Evolutionary conservation across 2,888 invertebrate species (phyloP), one percentile per base, ranked within the genome.

Genomic region (Lithophane leautieri): DNA sequence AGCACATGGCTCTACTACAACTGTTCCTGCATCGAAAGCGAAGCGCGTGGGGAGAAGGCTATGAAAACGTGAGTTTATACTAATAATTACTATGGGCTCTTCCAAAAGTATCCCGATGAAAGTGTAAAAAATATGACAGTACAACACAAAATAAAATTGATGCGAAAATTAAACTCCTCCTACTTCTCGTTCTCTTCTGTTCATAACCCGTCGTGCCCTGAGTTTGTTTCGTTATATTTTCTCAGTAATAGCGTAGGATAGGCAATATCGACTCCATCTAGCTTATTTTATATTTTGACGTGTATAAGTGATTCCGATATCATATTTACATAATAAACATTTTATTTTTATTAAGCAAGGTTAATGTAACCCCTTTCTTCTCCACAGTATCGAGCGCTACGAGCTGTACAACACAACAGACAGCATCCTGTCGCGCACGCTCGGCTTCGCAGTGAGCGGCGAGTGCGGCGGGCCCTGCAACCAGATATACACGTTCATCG

Each of bases 381-480:
- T 19, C n/a, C 42, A 3, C 90, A 95, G 95, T 0, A 78, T 94
- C 25, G 87, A 90, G 54, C 93, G 91, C 4, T 94, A 91, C 92
- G 76, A 78, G 3, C 66, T 91, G 2, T 76, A 80, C 78, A 91
- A 91, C 82, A 54, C 66, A 0, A 72, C 86, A 4, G 56, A 70
- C 1, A 61, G 62, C 19, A 8, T 76, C 52, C 58, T 88, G 28
- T 81, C 91, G 0, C 42, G 34, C 0, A 0, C 28, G 12, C 69
- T 74, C 0, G 97, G 97, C 16, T 96, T 96, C 76, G 98, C 98
- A 9, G 97, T 97, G 78, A 97, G 97, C 84, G 99, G 99, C 79
- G 98, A 98, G 95, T 99, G 99, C 95, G 97, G 98, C 88, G 97
- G 97, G 61, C 97, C 98, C 86, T 99, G 99, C 95, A 96, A 97